Evolutionary conservation across 2,888 invertebrate genomes (phyloP), one percentile per base, ranked within the genome.

Genomic region (Eledone cirrhosa): DNA sequence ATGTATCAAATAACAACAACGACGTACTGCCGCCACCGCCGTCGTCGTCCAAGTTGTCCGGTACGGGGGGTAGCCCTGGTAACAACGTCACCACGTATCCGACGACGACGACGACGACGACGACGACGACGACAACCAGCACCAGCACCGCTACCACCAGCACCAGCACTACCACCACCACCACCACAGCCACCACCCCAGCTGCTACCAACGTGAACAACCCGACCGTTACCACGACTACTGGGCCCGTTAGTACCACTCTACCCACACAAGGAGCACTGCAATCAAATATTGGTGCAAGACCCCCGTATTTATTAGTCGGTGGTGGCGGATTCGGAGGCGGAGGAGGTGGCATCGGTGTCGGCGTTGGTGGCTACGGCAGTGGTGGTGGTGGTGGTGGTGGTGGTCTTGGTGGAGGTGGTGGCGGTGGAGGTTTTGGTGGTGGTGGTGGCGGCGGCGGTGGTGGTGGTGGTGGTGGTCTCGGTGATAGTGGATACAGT

Each of bases 151-250:
- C 72, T n/a, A 41, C 31, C 22, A 41, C 41, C 22, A 31, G 31
- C 33, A 22, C 22, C 63, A 19, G 33, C 48, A 19, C 72, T 53
- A n/a, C 48, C 65, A 78, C 53, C 76, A 67, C 79, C 48, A 48
- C 78, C 47, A 76, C 78, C 2, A 72, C 81, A 13, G 72, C 29
- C 72, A 78, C 79, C 53, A 48, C 80, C 75, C 74, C 14, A 22
- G 74, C 4, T 74, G 75, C 78, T 59, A 47, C 7, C 76, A 72
- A 72, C 33, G 41, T 72, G 33, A 72, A 72, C 22, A 72, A 31
- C 22, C 72, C 72, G 72, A 72, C 41, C 24, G 72, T 31, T 14
- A 72, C 33, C 72, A 72, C 72, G 22, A 8, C 41, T 31, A 41
- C n/a, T 14, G 72, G 41, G 11, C 33, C 72, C 22, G 41, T 19